Evolutionary conservation across 1,140 invertebrate species (phyloP).

Genomic region (Sminthurinus signatus): DNA sequence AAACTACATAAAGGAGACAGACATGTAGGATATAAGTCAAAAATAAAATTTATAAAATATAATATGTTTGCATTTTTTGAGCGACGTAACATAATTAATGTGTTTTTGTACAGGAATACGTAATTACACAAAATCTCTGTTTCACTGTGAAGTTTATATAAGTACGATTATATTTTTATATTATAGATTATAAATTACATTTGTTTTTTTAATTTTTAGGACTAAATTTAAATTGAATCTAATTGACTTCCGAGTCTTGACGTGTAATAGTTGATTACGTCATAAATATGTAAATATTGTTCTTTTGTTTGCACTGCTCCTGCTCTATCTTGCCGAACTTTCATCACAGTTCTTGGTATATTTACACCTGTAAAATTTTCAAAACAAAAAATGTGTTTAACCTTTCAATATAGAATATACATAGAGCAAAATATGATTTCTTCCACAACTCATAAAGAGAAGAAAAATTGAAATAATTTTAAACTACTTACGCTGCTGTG

Average conservation of each 20-base stretch:
- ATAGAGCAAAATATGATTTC: too few species aligned
- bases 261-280: constrained; percentile 47
- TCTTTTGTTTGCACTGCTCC: constrained; percentile 77
- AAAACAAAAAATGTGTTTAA: too few species aligned
- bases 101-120: too few species aligned
- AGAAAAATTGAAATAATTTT: too few species aligned
- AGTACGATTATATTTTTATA: background rate
- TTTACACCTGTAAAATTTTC: constrained; percentile 53
- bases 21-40: too few species aligned
- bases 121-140: too few species aligned
- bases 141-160: too few species aligned
- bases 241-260: constrained; percentile 23
- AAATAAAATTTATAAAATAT: too few species aligned
- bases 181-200: background rate
- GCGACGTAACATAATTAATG: too few species aligned
- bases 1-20: background rate
- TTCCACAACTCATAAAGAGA: too few species aligned
- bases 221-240: constrained; percentile 20
- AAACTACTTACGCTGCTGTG: constrained; percentile 54
- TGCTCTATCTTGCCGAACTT: constrained; percentile 72
- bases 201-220: background rate
- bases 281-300: constrained; percentile 63
- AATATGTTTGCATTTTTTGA: too few species aligned
- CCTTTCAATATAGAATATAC: too few species aligned
- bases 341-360: constrained; percentile 74